Evolutionary conservation across 2,888 invertebrate species (phyloP), one percentile per base, ranked within the genome.

Genomic region (Pristionchus japonicus): DNA sequence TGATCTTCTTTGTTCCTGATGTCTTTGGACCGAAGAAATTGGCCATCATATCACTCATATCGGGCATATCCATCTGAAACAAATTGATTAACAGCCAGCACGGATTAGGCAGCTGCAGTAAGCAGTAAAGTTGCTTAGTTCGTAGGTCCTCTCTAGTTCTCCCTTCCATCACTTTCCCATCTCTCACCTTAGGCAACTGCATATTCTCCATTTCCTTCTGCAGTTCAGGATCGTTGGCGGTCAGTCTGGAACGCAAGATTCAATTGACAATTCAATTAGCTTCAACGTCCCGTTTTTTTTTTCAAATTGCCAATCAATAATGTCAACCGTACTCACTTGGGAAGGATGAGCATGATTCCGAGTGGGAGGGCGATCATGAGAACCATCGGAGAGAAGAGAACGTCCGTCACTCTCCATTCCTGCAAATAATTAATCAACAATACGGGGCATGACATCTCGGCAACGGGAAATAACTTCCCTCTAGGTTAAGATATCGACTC

Each of bases 381-480:
- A 2, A 96, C 97, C 98, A 98, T 98, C 3, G 98, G 98, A 95
- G 97, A 98, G 95, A 98, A 97, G 52, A 99, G 95, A 95, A 99
- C 97, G 95, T 99, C 99, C 0, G 98, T 98, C 20, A 98, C 96
- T 94, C 98, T 96, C 98, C 98, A 98, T 94, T 98, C 98, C 95
- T 99, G 74, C 11, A 52, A 67, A 9, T 27, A 17, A 61, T 27
- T 20, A 61, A 7, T 3, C n/a, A n/a, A n/a, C n/a, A n/a, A n/a
- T n/a, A n/a, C n/a, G n/a, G n/a, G n/a, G n/a, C n/a, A n/a, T n/a
- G n/a, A n/a, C n/a, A n/a, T n/a, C n/a, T n/a, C n/a, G n/a, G n/a
- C n/a, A n/a, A n/a, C n/a, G n/a, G n/a, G n/a, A n/a, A n/a, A n/a
- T n/a, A n/a, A n/a, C n/a, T n/a, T n/a, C n/a, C n/a, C n/a, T n/a